phyloP scores from a whole-genome alignment of 2,888 invertebrate species.

The Heteromurus nitidus region DNA sequence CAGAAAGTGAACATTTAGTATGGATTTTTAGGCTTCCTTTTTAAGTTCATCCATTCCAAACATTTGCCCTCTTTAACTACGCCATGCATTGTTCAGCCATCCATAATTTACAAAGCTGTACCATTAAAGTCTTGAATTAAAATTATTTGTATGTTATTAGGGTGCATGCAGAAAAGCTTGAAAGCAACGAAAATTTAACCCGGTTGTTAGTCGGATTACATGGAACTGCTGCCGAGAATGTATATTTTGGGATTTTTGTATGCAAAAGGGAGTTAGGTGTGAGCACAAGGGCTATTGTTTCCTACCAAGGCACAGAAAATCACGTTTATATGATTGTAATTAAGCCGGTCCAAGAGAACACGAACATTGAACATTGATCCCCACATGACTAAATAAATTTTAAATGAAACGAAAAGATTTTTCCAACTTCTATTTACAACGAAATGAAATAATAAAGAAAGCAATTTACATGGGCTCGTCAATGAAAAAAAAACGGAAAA shows the following conservation, averaged over 20 bases:
- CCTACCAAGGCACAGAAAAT: background rate
- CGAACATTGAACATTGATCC: constrained; percentile 38
- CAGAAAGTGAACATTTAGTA: background rate
- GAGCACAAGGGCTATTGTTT: background rate
- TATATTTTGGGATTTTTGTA: background rate
- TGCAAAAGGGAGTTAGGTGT: background rate
- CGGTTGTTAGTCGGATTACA: background rate
- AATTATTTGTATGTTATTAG: no score
- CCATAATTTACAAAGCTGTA: no score
- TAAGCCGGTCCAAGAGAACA: background rate
- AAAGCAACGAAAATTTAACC: background rate
- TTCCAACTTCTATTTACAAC: background rate
- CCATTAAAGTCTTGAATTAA: background rate
- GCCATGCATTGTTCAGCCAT: no score
- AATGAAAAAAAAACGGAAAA: background rate
- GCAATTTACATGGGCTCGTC: background rate
- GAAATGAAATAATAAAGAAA: constrained; percentile 5
- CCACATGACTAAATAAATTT: constrained; percentile 26
- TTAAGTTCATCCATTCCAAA: no score
- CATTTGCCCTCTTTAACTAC: no score
- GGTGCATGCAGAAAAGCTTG: background rate
- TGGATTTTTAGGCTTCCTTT: no score
- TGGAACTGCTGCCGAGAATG: background rate
- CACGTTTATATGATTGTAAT: background rate
- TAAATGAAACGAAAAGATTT: background rate